Percentiles rank a stretch among this genome's conserved stretches.
phyloP scores from a whole-genome alignment of 2,888 invertebrate species.

The Vandiemenella viatica region DNA sequence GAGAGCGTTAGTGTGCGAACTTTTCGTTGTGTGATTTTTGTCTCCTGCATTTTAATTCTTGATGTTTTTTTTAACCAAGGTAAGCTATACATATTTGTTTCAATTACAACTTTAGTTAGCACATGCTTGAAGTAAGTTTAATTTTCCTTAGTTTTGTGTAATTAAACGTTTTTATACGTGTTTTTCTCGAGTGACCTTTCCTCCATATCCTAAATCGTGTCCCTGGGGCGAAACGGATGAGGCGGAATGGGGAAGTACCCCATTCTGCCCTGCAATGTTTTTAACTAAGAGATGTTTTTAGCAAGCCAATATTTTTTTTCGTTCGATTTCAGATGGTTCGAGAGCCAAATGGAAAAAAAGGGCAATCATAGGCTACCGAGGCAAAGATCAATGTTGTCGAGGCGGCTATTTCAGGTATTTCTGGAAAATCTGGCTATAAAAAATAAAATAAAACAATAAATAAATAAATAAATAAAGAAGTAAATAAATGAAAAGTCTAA shows the following conservation, averaged over 20 bases:
- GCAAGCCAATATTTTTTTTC: neutral
- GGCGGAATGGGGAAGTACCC: neutral
- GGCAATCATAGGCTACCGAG: neutral
- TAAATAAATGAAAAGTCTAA: neutral
- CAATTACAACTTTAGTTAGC: too few species aligned
- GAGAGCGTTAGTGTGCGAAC: too few species aligned
- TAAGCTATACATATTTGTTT: too few species aligned
- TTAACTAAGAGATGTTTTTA: neutral
- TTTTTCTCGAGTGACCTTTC: too few species aligned
- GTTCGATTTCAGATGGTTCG: neutral
- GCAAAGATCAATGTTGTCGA: neutral
- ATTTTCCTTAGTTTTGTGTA: too few species aligned
- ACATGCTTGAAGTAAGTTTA: too few species aligned
- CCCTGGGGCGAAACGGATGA: too few species aligned
- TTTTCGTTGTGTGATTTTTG: too few species aligned
- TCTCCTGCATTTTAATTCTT: too few species aligned
- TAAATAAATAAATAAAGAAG: neutral
- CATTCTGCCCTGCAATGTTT: neutral
- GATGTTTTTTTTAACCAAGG: too few species aligned
- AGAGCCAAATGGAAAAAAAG: neutral
- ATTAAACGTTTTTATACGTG: too few species aligned
- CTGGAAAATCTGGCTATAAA: neutral
- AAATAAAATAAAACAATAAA: neutral
- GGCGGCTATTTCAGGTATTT: neutral
- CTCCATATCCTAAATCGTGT: too few species aligned